A percentile compares a stretch with the other conserved stretches of the same genome.
phyloP scores from a whole-genome alignment of 2,113 vertebrate genomes.

The Suncus etruscus region DNA sequence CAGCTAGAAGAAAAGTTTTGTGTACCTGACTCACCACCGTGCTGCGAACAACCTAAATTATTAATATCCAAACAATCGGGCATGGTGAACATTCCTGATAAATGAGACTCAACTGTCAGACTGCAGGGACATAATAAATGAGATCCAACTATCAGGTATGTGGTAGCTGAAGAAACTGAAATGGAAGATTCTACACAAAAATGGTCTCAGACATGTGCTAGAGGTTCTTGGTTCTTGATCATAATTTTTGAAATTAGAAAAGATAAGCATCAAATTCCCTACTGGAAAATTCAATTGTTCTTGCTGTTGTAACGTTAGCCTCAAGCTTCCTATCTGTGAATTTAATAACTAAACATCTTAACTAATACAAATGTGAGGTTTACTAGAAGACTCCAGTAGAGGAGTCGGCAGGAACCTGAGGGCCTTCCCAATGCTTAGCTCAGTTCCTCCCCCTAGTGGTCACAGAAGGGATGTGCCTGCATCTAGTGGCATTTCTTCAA shows the following conservation, averaged over 20 bases:
- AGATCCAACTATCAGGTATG: slow-evolving; percentile 47
- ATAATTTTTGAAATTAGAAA: neutral
- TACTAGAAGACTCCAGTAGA: neutral
- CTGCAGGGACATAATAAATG: neutral
- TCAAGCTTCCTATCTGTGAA: neutral
- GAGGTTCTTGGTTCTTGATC: slow-evolving; percentile 44
- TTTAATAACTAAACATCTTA: neutral
- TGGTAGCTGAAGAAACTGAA: slow-evolving; percentile 27
- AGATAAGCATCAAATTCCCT: neutral
- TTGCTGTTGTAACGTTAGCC: neutral
- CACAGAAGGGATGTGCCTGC: slow-evolving; percentile 52
- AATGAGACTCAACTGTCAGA: neutral
- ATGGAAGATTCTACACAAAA: slow-evolving; percentile 46
- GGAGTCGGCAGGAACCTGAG: no score
- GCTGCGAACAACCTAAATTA: slow-evolving; percentile 44
- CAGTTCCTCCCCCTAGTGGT: slow-evolving; percentile 68
- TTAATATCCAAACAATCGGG: slow-evolving; percentile 15
- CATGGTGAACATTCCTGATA: neutral
- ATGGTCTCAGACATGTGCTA: slow-evolving; percentile 53
- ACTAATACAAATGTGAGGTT: slow-evolving; percentile 24
- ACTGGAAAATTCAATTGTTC: neutral
- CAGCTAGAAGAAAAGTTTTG: slow-evolving; percentile 52
- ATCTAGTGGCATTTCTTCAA: slow-evolving; percentile 41
- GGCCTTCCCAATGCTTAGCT: neutral
- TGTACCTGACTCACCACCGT: neutral